Evolutionary conservation across 2,797 vertebrate species (phyloP).

Genomic region (Rhinella marina): DNA sequence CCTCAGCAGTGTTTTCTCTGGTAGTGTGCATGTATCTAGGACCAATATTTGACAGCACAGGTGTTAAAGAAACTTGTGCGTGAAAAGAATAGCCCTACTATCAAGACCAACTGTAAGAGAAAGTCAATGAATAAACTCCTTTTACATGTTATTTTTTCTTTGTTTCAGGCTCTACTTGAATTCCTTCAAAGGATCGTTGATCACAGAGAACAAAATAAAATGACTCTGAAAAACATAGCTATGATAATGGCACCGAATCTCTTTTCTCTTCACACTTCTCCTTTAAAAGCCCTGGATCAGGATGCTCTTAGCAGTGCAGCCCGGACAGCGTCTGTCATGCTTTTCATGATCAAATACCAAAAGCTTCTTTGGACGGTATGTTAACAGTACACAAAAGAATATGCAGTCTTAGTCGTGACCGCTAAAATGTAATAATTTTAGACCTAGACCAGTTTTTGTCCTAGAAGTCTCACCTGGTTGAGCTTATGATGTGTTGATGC

Average conservation of each 20-base stretch:
- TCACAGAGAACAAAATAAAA: conserved; percentile 90
- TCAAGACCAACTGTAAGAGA: background rate
- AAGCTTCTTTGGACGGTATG: conserved; percentile 93
- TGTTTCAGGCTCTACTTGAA: conserved; percentile 88
- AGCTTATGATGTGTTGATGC: too few relatives aligned
- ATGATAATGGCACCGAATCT: conserved; percentile 98
- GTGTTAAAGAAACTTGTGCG: background rate
- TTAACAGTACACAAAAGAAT: background rate
- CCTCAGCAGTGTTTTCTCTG: too few relatives aligned
- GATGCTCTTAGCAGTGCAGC: conserved; percentile 89
- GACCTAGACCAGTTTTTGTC: too few relatives aligned
- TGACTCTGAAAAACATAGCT: conserved; percentile 92
- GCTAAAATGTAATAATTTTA: too few relatives aligned
- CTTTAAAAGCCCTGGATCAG: conserved; percentile 84
- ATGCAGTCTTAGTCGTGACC: too few relatives aligned
- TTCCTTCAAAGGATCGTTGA: conserved; percentile 93
- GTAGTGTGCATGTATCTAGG: background rate
- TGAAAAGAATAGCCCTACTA: conserved; percentile 27
- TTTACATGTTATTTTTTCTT: conserved; percentile 52
- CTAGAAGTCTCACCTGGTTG: too few relatives aligned
- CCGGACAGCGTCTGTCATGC: conserved; percentile 87
- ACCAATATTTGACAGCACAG: background rate
- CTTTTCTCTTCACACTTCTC: conserved; percentile 88
- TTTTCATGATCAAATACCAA: conserved; percentile 91
- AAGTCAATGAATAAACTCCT: background rate